Percentiles rank a stretch among this genome's conserved stretches.
These are phyloP conservation scores for Papilio elwesi DNA, from an alignment of 2,888 invertebrate species.

Conservation along the genomic window DNA sequence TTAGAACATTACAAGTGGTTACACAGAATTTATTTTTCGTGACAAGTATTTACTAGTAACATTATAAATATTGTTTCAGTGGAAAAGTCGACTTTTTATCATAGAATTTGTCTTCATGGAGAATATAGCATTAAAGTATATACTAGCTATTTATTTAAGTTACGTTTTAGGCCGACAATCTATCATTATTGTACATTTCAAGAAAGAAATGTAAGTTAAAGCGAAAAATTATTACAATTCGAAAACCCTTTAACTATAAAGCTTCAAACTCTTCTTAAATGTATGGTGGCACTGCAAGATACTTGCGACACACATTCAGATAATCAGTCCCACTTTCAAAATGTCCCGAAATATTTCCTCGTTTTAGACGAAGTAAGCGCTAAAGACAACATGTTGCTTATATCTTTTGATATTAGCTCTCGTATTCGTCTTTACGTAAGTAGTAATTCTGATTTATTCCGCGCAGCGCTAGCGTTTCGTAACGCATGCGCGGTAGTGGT, in stretches of 20 bases:
- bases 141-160: constrained; percentile 1
- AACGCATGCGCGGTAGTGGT: too few relatives aligned
- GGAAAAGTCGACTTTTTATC: neutral
- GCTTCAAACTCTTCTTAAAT: neutral
- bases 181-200: neutral
- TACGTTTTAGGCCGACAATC: constrained; percentile 8
- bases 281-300: constrained; percentile 50
- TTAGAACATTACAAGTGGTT: neutral
- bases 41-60: neutral
- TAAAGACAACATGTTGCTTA: too few relatives aligned
- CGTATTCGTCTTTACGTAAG: too few relatives aligned
- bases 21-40: neutral
- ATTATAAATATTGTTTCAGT: neutral
- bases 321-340: constrained; percentile 42
- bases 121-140: neutral
- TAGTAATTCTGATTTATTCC: too few relatives aligned
- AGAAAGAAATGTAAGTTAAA: neutral
- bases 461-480: too few relatives aligned
- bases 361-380: neutral
- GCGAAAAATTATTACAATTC: neutral
- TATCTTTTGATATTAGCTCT: too few relatives aligned
- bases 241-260: neutral
- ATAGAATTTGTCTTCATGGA: too few relatives aligned
- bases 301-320: constrained; percentile 50
- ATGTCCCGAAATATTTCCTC: neutral